Percentiles rank a stretch among this genome's conserved stretches.
phyloP scores from a whole-genome alignment of 1,140 invertebrate genomes.

The Drosophila navojoa region DNA sequence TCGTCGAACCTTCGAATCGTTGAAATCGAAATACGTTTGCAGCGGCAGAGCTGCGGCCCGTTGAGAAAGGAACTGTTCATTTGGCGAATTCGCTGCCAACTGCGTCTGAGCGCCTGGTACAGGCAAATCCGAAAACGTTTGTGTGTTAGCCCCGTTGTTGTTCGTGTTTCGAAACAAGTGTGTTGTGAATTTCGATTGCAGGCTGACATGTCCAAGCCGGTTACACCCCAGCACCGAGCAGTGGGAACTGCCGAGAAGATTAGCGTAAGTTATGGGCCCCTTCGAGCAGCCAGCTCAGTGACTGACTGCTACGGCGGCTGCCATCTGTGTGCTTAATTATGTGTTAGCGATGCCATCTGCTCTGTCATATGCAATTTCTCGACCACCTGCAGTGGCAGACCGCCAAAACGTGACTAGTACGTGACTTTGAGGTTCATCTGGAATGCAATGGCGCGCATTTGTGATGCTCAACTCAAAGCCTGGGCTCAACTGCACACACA shows the following conservation, averaged over 20 bases:
- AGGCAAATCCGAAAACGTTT: slow-evolving; percentile 56
- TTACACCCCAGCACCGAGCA: slow-evolving; percentile 62
- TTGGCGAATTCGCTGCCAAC: slow-evolving; percentile 27
- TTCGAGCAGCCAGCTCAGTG: neutral
- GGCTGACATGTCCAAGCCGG: slow-evolving; percentile 66
- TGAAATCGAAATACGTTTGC: slow-evolving; percentile 30
- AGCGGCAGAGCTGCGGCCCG: neutral
- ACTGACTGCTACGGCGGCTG: neutral
- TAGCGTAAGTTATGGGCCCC: slow-evolving; percentile 61
- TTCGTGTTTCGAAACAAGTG: slow-evolving; percentile 29
- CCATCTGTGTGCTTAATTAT: slow-evolving; percentile 54
- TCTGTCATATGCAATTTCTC: slow-evolving; percentile 33
- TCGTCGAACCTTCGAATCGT: slow-evolving; percentile 52
- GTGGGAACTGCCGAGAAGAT: slow-evolving; percentile 57
- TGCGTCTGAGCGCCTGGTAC: slow-evolving; percentile 69
- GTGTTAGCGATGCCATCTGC: slow-evolving; percentile 19
- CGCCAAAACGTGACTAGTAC: slow-evolving; percentile 1
- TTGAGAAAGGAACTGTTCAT: neutral
- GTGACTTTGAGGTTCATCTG: slow-evolving; percentile 22
- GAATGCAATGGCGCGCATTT: slow-evolving; percentile 16
- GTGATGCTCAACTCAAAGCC: slow-evolving; percentile 36
- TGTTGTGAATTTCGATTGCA: slow-evolving; percentile 29
- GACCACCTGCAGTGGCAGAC: slow-evolving; percentile 2
- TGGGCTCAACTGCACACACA: slow-evolving; percentile 16
- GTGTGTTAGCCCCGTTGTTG: slow-evolving; percentile 49